These are phyloP conservation scores for Mormoops blainvillei DNA, from an alignment of 2,113 vertebrate species.

Conservation along the genomic window DNA sequence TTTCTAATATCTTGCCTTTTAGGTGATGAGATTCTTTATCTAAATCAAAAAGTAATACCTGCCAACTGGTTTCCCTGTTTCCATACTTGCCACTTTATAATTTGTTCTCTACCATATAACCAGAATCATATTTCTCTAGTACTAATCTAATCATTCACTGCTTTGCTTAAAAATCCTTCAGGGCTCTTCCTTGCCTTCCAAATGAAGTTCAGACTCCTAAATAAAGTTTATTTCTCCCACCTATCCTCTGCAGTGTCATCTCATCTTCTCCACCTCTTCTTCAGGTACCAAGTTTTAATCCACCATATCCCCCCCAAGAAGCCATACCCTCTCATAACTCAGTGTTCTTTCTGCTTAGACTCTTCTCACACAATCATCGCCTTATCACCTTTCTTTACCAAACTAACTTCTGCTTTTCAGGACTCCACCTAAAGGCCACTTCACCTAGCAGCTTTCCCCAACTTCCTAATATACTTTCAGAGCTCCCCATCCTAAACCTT, in stretches of 20 bases:
- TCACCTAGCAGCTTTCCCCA: not conserved
- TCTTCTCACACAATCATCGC: not conserved
- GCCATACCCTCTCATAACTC: not conserved
- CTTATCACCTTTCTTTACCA: not conserved
- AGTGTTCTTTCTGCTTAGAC: not conserved
- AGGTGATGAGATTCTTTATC: not conserved
- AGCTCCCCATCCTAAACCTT: not conserved
- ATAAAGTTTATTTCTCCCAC: not conserved
- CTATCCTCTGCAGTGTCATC: not conserved
- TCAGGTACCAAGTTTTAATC: not conserved
- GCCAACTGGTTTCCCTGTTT: not conserved
- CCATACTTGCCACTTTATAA: not conserved
- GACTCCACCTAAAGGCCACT: not conserved
- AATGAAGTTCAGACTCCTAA: not conserved
- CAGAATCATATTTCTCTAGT: not conserved
- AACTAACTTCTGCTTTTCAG: not conserved
- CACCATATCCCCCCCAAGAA: not conserved
- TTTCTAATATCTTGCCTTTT: not conserved
- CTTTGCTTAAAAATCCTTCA: not conserved
- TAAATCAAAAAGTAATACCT: not conserved
- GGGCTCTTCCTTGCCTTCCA: not conserved
- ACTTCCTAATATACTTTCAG: not conserved
- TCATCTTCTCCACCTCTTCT: not conserved
- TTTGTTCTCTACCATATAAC: not conserved
- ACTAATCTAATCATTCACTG: not conserved